Base-by-base conservation (phyloP, 2,113 vertebrate genomes). In the Perccottus glenii region DNA sequence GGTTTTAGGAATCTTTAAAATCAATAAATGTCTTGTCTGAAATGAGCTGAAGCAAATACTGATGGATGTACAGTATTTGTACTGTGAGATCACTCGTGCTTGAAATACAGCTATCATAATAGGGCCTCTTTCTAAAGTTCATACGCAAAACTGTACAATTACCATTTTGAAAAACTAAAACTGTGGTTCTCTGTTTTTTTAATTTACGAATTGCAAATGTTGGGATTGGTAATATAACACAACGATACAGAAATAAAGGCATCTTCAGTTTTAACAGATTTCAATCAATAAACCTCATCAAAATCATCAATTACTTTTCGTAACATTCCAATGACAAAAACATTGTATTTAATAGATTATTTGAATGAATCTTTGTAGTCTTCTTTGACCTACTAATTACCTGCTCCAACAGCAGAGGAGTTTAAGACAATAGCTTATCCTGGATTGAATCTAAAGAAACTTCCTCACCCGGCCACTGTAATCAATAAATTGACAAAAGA, bases 401-500 rank as follows among this genome's bases (percentile, higher is more conserved):
- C 59, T 45, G 12, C 60, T 47, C 60, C 58, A 64, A 60, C 49
- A 60, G 64, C 55, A 57, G 16, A 73, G 45, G 78, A 71, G 76
- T 79, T 80, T 78, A 70, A 83, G 71, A 63, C 73, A 79, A 78
- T 73, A 60, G 53, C 36, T 65, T 69, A 57, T 62, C 35, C 48
- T 11, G 1, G 33, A 44, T 42, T 64, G 43, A 33, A 71, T 67
- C 62, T 42, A 9, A 15, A 44, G 27, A 69, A 60, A 67, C 75
- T 42, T 73, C 19, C 12, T 11, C 67, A 57, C 56, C 56, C 75
- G 76, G 72, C 59, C 14, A 43, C 75, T 88, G 81, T 88, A 91
- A 91, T 91, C 87, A 91, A 88, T 87, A 78, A 90, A 92, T 91
- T 60, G 55, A 58, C 55, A 7, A n/a, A 14, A 61, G 51, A 53